Evolutionary conservation across 2,113 vertebrate genomes (phyloP), one percentile per base, ranked within the genome.

Genomic region (Podilymbus podiceps): DNA sequence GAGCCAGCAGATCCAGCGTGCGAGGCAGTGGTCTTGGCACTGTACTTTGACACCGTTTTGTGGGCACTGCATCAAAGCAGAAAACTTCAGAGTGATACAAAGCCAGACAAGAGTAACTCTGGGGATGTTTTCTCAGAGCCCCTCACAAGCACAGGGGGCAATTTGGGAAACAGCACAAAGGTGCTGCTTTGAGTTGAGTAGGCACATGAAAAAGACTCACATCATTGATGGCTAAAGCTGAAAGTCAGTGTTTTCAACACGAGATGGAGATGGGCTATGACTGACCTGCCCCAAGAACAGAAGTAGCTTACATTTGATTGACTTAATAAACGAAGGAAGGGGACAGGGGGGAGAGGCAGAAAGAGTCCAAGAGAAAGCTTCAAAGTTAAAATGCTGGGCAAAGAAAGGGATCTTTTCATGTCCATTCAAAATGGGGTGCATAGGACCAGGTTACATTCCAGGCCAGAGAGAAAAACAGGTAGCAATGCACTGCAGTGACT

Each of bases 11-110:
- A 95, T 71, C 67, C 89, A 50, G 53, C 2, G 10, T 93, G 88
- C 0, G 0, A 94, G 71, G 84, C 93, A 95, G 82, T 90, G 85
- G 90, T 96, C 90, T 96, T 95, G 93, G 89, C 91, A 35, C 74
- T 85, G 81, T 91, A 55, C 87, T 93, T 88, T 90, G 93, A 94
- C 88, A 93, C 71, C 1, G 0, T 90, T 96, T 63, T 88, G 55
- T 88, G 85, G 90, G 95, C 85, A 59, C 82, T 40, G 11, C 91
- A 90, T 95, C 95, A 96, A 96, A 97, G 96, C 58, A 80, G 71
- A 85, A 76, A 95, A 93, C 87, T 93, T 96, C 89, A 96, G 87
- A 91, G 91, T 58, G 62, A 75, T 87, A 52, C 58, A 82, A 82
- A 90, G 74, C 49, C 49, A 82, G 94, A 68, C 35, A 62, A 63